Conservation (phyloP, 2,113 vertebrate species). For the Corythornis cristatus region DNA sequence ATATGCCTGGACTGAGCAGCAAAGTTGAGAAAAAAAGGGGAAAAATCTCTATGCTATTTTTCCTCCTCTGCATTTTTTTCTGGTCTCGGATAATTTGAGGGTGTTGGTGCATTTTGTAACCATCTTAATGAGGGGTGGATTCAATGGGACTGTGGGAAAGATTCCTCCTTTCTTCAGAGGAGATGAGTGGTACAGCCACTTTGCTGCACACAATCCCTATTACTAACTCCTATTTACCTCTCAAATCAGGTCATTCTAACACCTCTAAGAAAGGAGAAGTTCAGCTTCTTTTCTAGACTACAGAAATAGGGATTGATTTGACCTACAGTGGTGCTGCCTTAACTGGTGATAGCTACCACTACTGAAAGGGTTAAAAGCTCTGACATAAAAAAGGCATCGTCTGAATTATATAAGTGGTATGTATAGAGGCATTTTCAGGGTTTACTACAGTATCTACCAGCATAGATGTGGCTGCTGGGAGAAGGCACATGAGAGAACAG, state of each 20-base stretch:
- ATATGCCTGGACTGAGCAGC: neutral
- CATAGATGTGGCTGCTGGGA: accelerated
- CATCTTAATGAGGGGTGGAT: neutral
- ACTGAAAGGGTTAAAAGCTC: neutral
- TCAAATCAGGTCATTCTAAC: too few species aligned
- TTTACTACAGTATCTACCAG: accelerated
- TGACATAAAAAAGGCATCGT: neutral
- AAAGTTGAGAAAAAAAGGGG: neutral
- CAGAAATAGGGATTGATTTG: neutral
- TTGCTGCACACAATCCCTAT: neutral
- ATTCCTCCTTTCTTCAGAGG: neutral
- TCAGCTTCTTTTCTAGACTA: neutral
- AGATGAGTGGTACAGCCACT: neutral
- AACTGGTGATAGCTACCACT: neutral
- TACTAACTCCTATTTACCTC: neutral
- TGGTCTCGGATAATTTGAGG: neutral
- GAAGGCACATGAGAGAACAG: accelerated
- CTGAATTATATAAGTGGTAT: neutral
- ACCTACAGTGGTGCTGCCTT: neutral
- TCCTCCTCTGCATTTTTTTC: neutral
- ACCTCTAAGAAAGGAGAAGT: neutral
- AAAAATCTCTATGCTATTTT: neutral
- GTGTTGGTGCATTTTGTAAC: neutral
- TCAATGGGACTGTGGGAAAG: neutral
- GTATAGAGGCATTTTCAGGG: neutral